phyloP scores from a whole-genome alignment of 2,113 vertebrate genomes.

The Hyaena hyaena region DNA sequence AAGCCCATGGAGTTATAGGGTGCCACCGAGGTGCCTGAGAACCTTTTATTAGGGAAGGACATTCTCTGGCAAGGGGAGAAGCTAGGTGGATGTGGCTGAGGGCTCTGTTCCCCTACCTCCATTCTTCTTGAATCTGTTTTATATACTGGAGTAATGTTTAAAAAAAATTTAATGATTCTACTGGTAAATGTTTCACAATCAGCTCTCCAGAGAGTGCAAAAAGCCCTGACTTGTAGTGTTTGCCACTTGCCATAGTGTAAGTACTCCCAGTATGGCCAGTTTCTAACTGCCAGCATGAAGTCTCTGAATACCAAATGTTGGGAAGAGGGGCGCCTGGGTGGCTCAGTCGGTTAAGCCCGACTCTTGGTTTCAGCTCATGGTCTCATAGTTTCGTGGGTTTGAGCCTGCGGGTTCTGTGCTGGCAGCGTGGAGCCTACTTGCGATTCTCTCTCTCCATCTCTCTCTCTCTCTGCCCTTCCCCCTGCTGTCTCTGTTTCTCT shows the following conservation, averaged over 20 bases:
- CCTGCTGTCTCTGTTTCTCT: too few species aligned
- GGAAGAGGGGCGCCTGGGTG: not conserved
- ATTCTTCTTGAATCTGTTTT: not conserved
- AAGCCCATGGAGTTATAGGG: not conserved
- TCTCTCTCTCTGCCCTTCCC: too few species aligned
- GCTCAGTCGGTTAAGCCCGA: too few species aligned
- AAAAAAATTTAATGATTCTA: not conserved
- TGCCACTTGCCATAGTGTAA: not conserved
- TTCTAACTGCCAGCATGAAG: not conserved
- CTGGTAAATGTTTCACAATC: not conserved
- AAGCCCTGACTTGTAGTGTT: not conserved
- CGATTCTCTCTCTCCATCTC: too few species aligned
- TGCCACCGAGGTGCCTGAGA: not conserved
- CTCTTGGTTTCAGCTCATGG: too few species aligned
- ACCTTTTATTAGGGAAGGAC: not conserved
- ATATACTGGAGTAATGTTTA: not conserved
- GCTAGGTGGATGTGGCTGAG: not conserved
- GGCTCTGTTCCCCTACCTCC: not conserved
- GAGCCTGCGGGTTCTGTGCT: too few species aligned
- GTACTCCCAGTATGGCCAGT: not conserved
- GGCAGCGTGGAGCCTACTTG: too few species aligned
- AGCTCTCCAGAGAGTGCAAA: not conserved
- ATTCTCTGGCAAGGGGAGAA: not conserved
- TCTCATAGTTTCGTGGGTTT: too few species aligned
- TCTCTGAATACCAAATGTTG: not conserved